Evolutionary conservation across 1,140 invertebrate species (phyloP).

Genomic region (Solenopsis invicta): DNA sequence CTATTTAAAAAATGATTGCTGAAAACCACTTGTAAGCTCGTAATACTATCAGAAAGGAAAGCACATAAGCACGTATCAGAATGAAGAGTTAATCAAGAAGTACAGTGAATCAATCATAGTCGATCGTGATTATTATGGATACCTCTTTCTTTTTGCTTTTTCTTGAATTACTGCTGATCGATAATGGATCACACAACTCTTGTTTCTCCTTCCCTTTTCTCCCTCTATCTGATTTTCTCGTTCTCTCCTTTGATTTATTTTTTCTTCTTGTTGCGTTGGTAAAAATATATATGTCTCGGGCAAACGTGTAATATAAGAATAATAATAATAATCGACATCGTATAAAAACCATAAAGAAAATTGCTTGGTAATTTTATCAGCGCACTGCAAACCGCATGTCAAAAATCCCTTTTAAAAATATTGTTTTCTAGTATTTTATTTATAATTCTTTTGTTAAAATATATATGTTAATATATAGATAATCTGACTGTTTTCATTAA

Average conservation of each 20-base stretch:
- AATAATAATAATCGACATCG: slow-evolving; percentile 29
- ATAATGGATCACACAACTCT: slow-evolving; percentile 47
- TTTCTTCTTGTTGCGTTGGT: slow-evolving; percentile 30
- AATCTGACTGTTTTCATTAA: neutral
- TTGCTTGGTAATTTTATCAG: slow-evolving; percentile 20
- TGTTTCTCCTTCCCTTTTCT: slow-evolving; percentile 8
- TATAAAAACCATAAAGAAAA: slow-evolving; percentile 28
- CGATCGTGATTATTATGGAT: slow-evolving; percentile 70
- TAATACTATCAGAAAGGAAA: slow-evolving; percentile 4
- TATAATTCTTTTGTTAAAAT: neutral
- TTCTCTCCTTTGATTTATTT: slow-evolving; percentile 9
- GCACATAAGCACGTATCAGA: slow-evolving; percentile 63
- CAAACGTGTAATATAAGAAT: slow-evolving; percentile 67
- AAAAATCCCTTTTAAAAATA: neutral
- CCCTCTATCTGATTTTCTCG: slow-evolving; percentile 39
- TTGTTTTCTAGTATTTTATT: neutral
- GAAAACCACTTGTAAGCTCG: slow-evolving; percentile 24
- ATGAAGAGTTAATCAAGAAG: slow-evolving; percentile 78
- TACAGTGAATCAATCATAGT: slow-evolving; percentile 75
- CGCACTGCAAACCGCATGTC: neutral
- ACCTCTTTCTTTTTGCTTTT: slow-evolving; percentile 39
- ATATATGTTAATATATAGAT: neutral
- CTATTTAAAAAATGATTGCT: neutral
- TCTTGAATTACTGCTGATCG: slow-evolving; percentile 32
- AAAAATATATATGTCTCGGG: slow-evolving; percentile 40